Conservation (phyloP, 2,113 vertebrate genomes). For the Argyrosomus japonicus region DNA sequence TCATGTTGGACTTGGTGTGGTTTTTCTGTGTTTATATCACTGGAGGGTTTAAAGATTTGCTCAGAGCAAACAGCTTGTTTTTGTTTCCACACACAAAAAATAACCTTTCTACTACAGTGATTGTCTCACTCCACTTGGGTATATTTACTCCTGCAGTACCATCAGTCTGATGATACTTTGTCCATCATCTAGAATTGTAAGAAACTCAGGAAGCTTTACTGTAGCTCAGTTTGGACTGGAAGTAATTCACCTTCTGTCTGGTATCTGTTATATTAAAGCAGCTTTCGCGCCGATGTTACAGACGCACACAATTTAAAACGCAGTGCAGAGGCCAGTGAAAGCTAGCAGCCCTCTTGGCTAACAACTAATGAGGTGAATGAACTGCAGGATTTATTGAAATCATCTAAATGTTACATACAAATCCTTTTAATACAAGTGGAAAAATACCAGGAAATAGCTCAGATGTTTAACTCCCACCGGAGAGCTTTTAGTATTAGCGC, state of each 20-base stretch:
- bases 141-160: not conserved
- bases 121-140: too few relatives aligned
- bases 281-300: not conserved
- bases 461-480: slow-evolving; percentile 27
- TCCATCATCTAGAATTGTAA: not conserved
- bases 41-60: not conserved
- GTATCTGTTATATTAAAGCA: not conserved
- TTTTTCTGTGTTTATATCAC: too few relatives aligned
- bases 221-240: not conserved
- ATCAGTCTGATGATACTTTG: not conserved
- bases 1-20: not conserved
- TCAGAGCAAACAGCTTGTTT: not conserved
- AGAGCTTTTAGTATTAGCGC: slow-evolving; percentile 46
- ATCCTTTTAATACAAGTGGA: slow-evolving; percentile 26
- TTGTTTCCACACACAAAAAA: not conserved
- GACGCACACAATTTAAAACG: not conserved
- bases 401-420: slow-evolving; percentile 30
- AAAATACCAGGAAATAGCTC: slow-evolving; percentile 28
- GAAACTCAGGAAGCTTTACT: not conserved
- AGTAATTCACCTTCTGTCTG: slow-evolving; percentile 16
- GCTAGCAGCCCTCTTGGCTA: not conserved
- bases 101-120: not conserved
- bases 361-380: slow-evolving; percentile 38
- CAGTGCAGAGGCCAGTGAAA: not conserved
- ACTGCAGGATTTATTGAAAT: slow-evolving; percentile 29